Percentiles rank a stretch among this genome's conserved stretches.
phyloP scores from a whole-genome alignment of 2,797 vertebrate genomes.

The Megaceryle alcyon region DNA sequence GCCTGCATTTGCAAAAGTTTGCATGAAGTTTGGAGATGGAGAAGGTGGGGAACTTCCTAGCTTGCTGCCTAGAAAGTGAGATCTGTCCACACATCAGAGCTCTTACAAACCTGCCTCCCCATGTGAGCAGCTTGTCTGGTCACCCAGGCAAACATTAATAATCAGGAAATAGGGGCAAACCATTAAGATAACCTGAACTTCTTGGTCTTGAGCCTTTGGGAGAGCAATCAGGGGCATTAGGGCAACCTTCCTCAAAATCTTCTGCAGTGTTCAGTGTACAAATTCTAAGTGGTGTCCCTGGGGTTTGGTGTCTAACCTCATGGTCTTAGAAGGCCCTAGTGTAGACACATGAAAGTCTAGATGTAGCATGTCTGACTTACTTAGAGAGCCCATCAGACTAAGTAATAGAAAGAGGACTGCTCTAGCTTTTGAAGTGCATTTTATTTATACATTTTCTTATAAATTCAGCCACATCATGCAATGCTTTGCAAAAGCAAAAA shows the following conservation, averaged over 20 bases:
- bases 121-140: neutral
- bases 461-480: neutral
- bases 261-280: neutral
- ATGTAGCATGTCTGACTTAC: neutral
- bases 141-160: neutral
- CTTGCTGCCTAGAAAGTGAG: neutral
- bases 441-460: neutral
- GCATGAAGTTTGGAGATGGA: neutral
- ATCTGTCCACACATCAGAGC: neutral
- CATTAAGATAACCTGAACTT: neutral
- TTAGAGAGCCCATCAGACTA: neutral
- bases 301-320: neutral
- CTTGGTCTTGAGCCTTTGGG: neutral
- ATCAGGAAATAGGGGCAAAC: neutral
- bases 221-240: neutral
- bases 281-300: neutral
- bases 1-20: neutral
- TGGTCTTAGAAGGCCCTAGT: neutral
- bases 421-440: neutral
- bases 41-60: neutral
- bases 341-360: neutral
- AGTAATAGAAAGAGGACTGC: neutral
- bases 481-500: neutral
- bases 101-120: neutral
- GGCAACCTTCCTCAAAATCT: neutral